Conservation (phyloP, 2,113 vertebrate genomes). For the Fulmarus glacialis region DNA sequence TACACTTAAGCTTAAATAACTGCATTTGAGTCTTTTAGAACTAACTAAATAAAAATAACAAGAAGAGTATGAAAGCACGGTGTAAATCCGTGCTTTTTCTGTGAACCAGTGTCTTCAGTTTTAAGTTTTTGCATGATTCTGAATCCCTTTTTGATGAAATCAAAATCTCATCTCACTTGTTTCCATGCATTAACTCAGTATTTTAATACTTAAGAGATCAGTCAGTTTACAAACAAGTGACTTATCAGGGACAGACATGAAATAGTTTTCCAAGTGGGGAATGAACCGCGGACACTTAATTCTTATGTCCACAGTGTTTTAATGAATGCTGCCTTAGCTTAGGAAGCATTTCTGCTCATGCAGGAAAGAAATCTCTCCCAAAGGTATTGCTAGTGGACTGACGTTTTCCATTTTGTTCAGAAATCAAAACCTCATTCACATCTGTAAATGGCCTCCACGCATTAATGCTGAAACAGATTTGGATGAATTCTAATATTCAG, state of each 20-base stretch:
- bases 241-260: neutral
- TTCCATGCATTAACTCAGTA: neutral
- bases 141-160: neutral
- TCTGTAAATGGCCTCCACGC: neutral
- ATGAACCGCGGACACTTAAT: accelerated
- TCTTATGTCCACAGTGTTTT: neutral
- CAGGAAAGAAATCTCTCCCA: neutral
- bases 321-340: neutral
- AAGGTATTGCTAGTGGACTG: neutral
- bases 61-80: neutral
- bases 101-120: neutral
- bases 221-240: neutral
- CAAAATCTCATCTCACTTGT: neutral
- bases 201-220: neutral
- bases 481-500: neutral
- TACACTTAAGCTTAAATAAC: neutral
- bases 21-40: neutral
- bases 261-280: neutral
- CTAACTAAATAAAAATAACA: neutral
- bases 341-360: neutral
- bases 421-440: neutral
- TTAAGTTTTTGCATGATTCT: neutral
- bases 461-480: accelerated
- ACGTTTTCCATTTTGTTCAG: neutral
- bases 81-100: neutral